Evolutionary conservation across 2,113 vertebrate species (phyloP).

Genomic region (Oncorhynchus kisutch): DNA sequence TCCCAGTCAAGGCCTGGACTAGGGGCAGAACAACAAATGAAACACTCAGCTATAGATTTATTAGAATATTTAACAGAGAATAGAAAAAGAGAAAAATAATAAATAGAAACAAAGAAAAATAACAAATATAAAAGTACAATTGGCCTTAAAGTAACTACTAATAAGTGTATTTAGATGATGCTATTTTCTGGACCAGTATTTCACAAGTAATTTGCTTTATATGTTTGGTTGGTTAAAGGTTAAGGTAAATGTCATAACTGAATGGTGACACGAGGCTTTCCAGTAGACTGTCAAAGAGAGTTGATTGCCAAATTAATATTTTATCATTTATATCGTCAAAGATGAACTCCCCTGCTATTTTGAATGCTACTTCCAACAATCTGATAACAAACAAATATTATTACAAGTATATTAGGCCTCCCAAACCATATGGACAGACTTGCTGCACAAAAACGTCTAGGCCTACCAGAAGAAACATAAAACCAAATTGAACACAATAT

Average conservation of each 20-base stretch:
- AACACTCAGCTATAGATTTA: neutral
- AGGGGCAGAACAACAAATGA: constrained; percentile 61
- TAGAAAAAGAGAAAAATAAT: neutral
- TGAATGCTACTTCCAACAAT: neutral
- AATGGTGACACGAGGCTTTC: neutral
- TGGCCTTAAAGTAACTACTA: neutral
- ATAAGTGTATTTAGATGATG: neutral
- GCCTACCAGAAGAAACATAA: neutral
- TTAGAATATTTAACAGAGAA: neutral
- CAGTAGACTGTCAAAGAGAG: neutral
- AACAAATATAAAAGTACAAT: neutral
- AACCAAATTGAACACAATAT: neutral
- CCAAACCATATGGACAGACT: no score
- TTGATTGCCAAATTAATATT: neutral
- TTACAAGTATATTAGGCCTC: no score
- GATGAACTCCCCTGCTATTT: neutral
- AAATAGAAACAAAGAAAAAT: neutral
- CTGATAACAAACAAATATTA: neutral
- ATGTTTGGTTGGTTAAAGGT: neutral
- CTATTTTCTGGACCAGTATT: neutral
- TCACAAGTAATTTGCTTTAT: neutral
- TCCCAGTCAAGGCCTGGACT: constrained; percentile 75
- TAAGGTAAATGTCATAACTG: neutral
- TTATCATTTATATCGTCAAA: neutral
- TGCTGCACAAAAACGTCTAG: neutral